Base-by-base conservation (phyloP, 1,140 invertebrate genomes). In the Latrodectus geometricus region DNA sequence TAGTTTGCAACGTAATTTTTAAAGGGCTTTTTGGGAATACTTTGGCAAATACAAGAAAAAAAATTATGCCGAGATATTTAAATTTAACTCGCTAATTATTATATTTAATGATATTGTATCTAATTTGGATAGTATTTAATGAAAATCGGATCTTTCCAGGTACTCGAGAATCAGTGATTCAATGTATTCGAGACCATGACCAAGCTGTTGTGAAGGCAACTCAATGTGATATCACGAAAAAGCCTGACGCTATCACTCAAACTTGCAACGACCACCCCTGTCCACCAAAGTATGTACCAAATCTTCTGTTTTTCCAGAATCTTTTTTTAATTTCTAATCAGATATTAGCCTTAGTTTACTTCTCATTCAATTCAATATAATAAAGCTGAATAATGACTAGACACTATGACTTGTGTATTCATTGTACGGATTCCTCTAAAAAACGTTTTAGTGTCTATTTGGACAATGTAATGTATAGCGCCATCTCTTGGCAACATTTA, bases 261-360 rank as follows among this genome's bases (percentile, higher is more conserved):
- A 96, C 96, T 0, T 99, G 97, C 91, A 98, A 98, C 90, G 96
- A 97, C 89, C 94, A 96, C 86, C 95, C 97, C 0, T 99, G 97
- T 90, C 91, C 92, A 35, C 91, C 92, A 9, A 88, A 89, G 87
- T 92, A 90, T 89, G 85, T 87, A 69, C 77, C 85, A 35, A 35
- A 54, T 20, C 21, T 9, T 74, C 0, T 61, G 54, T 56, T n/a
- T 9, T n/a, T 35, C 35, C 5, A 35, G 35, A 35, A 3, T 35
- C 35, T 35, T 35, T 35, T 35, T 5, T 35, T 35, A 35, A 35
- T 5, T 35, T 35, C 35, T 35, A 5, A 35, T 35, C 5, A 5
- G 35, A 1, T 35, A 9, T 0, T 0, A 70, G 9, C 0, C 35
- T 35, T 35, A 0, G 9, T 15, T 15, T 35, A 12, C 12, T 15